Evolutionary conservation across 2,888 invertebrate genomes (phyloP).

Genomic region (Hypomecis atomaria): DNA sequence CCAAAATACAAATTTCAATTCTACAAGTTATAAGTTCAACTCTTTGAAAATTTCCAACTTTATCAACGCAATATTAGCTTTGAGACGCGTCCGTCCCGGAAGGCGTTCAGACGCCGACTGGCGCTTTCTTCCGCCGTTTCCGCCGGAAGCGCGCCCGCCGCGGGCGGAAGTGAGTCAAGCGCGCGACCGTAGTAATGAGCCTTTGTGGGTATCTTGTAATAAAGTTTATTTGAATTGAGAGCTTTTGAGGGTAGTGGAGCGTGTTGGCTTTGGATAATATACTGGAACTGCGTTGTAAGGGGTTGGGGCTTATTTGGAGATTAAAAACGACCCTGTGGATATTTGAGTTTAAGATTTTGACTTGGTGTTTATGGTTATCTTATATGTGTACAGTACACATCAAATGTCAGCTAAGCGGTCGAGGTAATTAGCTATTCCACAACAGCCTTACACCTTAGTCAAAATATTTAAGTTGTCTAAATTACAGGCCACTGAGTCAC

Average conservation of each 20-base stretch:
- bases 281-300: not conserved
- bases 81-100: conserved; percentile 31
- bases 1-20: no score
- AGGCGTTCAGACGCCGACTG: conserved; percentile 25
- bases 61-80: conserved; percentile 3
- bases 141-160: conserved; percentile 16
- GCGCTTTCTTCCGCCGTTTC: conserved; percentile 11
- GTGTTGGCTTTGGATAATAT: not conserved
- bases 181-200: conserved; percentile 16
- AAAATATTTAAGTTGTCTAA: no score
- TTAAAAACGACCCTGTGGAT: no score
- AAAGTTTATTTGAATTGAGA: conserved; percentile 14
- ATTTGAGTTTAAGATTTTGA: no score
- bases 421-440: no score
- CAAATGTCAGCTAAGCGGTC: no score
- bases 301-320: no score
- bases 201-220: conserved; percentile 14
- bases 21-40: not conserved
- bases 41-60: conserved; percentile 1
- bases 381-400: no score
- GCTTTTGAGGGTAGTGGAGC: conserved; percentile 10
- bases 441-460: no score
- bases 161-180: conserved; percentile 23
- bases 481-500: no score
- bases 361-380: no score